These are phyloP conservation scores for Hoplostethus atlanticus DNA, from an alignment of 2,797 vertebrate species.

Conservation along the genomic window DNA sequence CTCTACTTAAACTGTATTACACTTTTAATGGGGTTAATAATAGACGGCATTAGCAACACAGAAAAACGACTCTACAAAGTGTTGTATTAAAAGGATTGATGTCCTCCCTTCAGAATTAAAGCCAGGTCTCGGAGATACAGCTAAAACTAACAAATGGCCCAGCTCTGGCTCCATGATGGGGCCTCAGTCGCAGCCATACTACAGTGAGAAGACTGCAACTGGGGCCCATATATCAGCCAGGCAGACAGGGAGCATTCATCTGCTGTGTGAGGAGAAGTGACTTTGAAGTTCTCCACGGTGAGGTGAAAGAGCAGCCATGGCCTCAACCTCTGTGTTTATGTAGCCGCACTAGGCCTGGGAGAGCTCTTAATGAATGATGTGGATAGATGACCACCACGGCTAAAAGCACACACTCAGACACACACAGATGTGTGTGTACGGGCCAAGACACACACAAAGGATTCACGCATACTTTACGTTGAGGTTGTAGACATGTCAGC, in stretches of 20 bases:
- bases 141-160: conserved; percentile 82
- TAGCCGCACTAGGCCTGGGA: conserved; percentile 78
- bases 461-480: conserved; percentile 52
- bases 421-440: conserved; percentile 54
- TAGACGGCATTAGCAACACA: conserved; percentile 78
- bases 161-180: conserved; percentile 67
- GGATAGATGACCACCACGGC: conserved; percentile 73
- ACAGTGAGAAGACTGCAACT: conserved; percentile 70
- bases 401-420: conserved; percentile 70
- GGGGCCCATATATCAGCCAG: conserved; percentile 79
- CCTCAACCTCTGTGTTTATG: conserved; percentile 84
- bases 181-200: conserved; percentile 62
- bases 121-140: conserved; percentile 73
- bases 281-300: conserved; percentile 83
- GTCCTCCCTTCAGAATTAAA: conserved; percentile 76
- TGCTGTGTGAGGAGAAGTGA: conserved; percentile 74
- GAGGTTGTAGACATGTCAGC: conserved; percentile 47
- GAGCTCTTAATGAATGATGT: conserved; percentile 83
- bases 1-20: conserved; percentile 81
- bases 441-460: conserved; percentile 63
- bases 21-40: conserved; percentile 85
- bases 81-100: conserved; percentile 85
- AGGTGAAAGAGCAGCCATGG: conserved; percentile 84
- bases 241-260: conserved; percentile 81
- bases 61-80: conserved; percentile 74